Evolutionary conservation across 2,113 vertebrate species (phyloP).

Genomic region (Ornithorhynchus anatinus): DNA sequence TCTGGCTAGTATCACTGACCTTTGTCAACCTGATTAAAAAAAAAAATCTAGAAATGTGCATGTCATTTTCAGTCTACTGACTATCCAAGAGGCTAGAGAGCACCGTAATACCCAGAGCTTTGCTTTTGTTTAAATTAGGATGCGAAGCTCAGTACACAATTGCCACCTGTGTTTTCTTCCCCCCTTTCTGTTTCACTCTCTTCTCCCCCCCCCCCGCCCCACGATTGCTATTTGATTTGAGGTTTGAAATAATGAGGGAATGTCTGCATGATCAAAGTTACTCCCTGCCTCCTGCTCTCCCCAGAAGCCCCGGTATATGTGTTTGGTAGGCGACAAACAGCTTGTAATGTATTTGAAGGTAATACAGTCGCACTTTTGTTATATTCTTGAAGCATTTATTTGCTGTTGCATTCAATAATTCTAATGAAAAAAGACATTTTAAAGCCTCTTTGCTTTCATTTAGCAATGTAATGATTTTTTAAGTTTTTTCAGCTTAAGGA

Average conservation of each 20-base stretch:
- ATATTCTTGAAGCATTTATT: slow-evolving; percentile 26
- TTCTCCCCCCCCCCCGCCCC: slow-evolving; percentile 44
- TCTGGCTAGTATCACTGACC: slow-evolving; percentile 84
- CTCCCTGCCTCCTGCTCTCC: slow-evolving; percentile 47
- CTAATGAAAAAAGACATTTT: not conserved
- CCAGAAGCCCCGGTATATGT: slow-evolving; percentile 44
- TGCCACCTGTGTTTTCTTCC: slow-evolving; percentile 43
- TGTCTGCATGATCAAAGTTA: slow-evolving; percentile 58
- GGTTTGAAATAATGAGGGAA: slow-evolving; percentile 63
- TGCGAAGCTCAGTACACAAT: slow-evolving; percentile 47
- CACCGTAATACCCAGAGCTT: slow-evolving; percentile 29
- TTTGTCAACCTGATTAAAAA: slow-evolving; percentile 84
- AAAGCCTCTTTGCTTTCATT: slow-evolving; percentile 15
- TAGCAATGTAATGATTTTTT: slow-evolving; percentile 18
- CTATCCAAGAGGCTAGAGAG: slow-evolving; percentile 43
- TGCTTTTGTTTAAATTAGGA: slow-evolving; percentile 54
- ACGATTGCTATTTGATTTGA: slow-evolving; percentile 59
- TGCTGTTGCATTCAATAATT: slow-evolving; percentile 40
- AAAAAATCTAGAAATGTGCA: slow-evolving; percentile 51
- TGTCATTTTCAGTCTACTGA: slow-evolving; percentile 53
- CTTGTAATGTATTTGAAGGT: slow-evolving; percentile 49
- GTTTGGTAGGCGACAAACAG: slow-evolving; percentile 41
- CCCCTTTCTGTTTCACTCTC: slow-evolving; percentile 33
- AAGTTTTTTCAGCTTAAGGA: slow-evolving; percentile 31
- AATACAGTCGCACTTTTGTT: slow-evolving; percentile 32